A percentile compares a stretch with the other conserved stretches of the same genome.
Evolutionary conservation across 2,113 vertebrate species (phyloP).

Genomic region (Dipodomys spectabilis): DNA sequence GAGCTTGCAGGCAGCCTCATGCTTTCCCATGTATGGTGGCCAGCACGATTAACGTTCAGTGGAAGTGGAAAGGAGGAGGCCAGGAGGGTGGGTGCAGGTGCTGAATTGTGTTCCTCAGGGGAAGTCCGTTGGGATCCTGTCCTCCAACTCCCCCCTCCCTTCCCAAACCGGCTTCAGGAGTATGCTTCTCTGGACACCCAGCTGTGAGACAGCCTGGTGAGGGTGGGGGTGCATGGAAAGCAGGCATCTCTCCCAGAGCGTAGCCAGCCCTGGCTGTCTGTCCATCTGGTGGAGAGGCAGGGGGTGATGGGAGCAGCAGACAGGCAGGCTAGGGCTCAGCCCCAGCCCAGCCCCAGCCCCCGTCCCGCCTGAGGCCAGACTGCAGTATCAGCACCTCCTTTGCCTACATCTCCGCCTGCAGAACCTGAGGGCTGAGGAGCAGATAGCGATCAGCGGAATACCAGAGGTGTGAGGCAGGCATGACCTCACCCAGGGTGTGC

Average conservation of each 20-base stretch:
- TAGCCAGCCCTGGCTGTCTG: not conserved
- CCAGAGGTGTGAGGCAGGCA: constrained; percentile 81
- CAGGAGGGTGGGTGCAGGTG: not conserved
- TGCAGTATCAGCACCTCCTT: constrained; percentile 52
- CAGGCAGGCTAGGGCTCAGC: constrained; percentile 47
- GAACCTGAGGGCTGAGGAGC: constrained; percentile 64
- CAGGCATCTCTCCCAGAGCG: not conserved
- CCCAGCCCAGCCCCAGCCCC: constrained; percentile 22
- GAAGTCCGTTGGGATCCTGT: not conserved
- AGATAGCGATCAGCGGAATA: constrained; percentile 79
- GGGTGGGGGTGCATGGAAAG: not conserved
- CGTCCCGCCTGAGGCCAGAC: constrained; percentile 41
- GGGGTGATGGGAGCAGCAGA: not conserved
- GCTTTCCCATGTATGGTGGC: not conserved
- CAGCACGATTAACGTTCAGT: not conserved
- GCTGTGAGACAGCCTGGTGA: not conserved
- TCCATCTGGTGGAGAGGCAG: not conserved
- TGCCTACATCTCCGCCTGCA: constrained; percentile 45
- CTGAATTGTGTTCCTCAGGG: not conserved
- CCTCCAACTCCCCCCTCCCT: not conserved
- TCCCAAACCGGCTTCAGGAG: constrained; percentile 38
- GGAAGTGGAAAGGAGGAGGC: not conserved
- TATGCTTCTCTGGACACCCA: not conserved
- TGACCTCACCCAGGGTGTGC: constrained; percentile 83
- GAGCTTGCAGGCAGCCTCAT: not conserved